Conservation (phyloP, 2,888 invertebrate species). For the Sthenelais limicola region DNA sequence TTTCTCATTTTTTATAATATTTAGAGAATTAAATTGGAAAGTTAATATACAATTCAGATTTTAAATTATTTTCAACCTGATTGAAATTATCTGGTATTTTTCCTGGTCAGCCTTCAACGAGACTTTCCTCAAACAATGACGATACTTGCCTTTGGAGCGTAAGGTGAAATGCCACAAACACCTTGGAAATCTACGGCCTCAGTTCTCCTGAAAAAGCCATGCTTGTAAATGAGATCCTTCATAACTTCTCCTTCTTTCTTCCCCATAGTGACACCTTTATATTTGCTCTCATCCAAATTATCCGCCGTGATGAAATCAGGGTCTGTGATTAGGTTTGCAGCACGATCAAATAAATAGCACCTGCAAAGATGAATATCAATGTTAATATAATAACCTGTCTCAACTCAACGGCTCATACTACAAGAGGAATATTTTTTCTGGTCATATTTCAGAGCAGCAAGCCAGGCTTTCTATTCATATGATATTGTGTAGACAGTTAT, state of each 20-base stretch:
- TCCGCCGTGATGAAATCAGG: conserved; percentile 71
- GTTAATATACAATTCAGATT: conserved; percentile 4
- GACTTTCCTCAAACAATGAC: not conserved
- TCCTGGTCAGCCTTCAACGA: no score
- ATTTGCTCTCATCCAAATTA: conserved; percentile 70
- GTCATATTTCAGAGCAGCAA: no score
- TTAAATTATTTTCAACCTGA: no score
- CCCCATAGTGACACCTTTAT: conserved; percentile 71
- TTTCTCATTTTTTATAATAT: no score
- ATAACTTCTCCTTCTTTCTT: conserved; percentile 73
- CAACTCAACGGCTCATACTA: no score
- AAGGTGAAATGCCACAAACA: conserved; percentile 70
- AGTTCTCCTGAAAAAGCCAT: conserved; percentile 69
- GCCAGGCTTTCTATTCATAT: no score
- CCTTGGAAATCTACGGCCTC: conserved; percentile 73
- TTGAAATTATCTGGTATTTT: no score
- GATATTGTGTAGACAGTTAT: no score
- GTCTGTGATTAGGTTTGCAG: conserved; percentile 71
- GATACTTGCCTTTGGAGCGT: conserved; percentile 65
- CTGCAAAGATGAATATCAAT: conserved; percentile 58
- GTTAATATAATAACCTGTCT: no score
- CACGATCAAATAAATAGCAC: conserved; percentile 72
- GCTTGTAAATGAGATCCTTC: conserved; percentile 72
- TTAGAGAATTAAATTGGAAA: no score
- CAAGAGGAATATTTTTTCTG: no score